A percentile compares a stretch with the other conserved stretches of the same genome.
Evolutionary conservation across 2,888 invertebrate genomes (phyloP).

Genomic region (Leptinotarsa peninsularis): DNA sequence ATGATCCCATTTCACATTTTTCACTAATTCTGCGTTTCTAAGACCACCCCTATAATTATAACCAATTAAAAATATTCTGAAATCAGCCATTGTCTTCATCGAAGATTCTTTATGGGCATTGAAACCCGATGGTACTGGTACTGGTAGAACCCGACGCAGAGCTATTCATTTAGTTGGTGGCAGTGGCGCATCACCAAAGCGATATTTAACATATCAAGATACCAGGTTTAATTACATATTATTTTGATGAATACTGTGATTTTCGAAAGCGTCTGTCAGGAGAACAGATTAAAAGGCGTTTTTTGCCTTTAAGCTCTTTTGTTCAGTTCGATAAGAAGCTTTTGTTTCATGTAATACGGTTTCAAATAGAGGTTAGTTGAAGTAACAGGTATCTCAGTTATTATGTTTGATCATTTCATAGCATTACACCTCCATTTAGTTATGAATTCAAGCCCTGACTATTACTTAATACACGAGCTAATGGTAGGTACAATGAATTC

Average conservation of each 20-base stretch:
- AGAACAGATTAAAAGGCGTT: conserved; percentile 47
- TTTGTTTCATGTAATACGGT: conserved; percentile 46
- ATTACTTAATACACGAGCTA: too few species aligned
- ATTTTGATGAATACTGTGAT: conserved; percentile 62
- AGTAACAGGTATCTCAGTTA: neutral
- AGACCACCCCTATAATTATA: conserved; percentile 45
- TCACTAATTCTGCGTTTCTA: conserved; percentile 34
- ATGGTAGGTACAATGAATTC: too few species aligned
- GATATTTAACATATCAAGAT: conserved; percentile 65
- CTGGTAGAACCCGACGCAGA: conserved; percentile 33
- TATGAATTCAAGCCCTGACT: neutral
- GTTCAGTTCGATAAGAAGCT: conserved; percentile 39
- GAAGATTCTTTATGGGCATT: conserved; percentile 38
- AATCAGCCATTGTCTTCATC: conserved; percentile 42
- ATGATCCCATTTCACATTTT: conserved; percentile 37
- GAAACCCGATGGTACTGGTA: conserved; percentile 27
- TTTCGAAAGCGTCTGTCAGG: conserved; percentile 60
- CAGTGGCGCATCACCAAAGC: conserved; percentile 62
- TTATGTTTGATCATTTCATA: neutral
- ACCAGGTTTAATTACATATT: conserved; percentile 63
- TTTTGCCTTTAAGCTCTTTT: conserved; percentile 39
- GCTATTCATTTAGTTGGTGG: conserved; percentile 61
- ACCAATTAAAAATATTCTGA: conserved; percentile 42
- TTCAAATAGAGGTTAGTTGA: conserved; percentile 42
- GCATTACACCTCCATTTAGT: neutral